Conservation (phyloP, 1,140 invertebrate genomes). For the Limonius californicus region DNA sequence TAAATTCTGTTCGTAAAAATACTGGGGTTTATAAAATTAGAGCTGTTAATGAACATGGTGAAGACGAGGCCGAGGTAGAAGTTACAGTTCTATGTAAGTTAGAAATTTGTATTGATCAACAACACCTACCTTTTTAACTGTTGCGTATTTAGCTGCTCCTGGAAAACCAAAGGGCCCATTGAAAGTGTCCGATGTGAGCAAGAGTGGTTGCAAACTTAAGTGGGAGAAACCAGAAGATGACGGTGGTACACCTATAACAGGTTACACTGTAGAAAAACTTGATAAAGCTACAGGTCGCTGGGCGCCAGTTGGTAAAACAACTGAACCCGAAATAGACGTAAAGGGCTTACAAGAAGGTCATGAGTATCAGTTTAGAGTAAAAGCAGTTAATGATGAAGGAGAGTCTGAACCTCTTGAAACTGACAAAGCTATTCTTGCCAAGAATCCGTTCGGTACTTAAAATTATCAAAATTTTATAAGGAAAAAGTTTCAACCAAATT, state of each 20-base stretch:
- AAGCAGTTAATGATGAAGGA: conserved; percentile 97
- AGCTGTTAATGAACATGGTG: conserved; percentile 88
- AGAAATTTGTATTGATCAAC: not conserved
- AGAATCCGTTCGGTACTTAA: conserved; percentile 79
- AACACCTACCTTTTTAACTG: not conserved
- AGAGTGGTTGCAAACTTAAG: conserved; percentile 84
- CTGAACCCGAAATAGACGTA: conserved; percentile 85
- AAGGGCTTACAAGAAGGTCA: conserved; percentile 90
- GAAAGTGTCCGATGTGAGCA: conserved; percentile 90
- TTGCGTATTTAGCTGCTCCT: conserved; percentile 71
- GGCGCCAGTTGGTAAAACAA: conserved; percentile 85
- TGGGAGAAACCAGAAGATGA: conserved; percentile 99
- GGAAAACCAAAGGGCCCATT: conserved; percentile 86
- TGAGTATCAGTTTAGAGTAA: conserved; percentile 95
- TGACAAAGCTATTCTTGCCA: conserved; percentile 78
- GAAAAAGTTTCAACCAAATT: too few relatives aligned
- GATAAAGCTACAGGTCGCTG: conserved; percentile 91
- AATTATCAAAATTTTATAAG: not conserved
- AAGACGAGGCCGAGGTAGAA: conserved; percentile 91
- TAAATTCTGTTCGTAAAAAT: conserved; percentile 76
- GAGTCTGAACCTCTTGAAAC: conserved; percentile 94
- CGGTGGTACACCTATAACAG: conserved; percentile 93
- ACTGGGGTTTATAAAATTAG: conserved; percentile 88
- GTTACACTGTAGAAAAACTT: conserved; percentile 95
- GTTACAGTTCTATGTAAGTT: conserved; percentile 80